Conservation (phyloP, 2,797 vertebrate genomes). For the Microcaecilia unicolor region DNA sequence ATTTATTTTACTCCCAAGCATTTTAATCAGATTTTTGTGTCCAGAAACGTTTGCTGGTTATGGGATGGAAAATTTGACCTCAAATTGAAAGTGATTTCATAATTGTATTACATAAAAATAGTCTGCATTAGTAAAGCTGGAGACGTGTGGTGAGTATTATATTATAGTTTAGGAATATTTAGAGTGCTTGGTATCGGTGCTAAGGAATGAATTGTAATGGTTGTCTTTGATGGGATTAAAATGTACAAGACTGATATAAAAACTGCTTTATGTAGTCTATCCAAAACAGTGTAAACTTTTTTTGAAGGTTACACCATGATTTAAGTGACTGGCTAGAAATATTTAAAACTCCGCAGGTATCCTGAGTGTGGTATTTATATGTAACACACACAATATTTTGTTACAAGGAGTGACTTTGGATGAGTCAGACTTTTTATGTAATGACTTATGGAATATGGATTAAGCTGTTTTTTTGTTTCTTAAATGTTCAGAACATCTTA, state of each 20-base stretch:
- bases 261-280: slow-evolving; percentile 3
- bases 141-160: too few species aligned
- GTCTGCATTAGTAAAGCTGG: too few species aligned
- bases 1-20: too few species aligned
- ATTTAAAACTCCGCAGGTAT: slow-evolving; percentile 8
- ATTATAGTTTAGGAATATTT: too few species aligned
- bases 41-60: too few species aligned
- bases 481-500: slow-evolving; percentile 45
- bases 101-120: too few species aligned
- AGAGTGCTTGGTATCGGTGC: slow-evolving; percentile 14
- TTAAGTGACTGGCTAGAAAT: slow-evolving; percentile 12
- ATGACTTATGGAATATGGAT: slow-evolving; percentile 47
- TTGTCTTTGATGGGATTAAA: slow-evolving; percentile 1
- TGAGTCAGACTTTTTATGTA: slow-evolving; percentile 45
- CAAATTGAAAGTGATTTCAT: too few species aligned
- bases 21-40: too few species aligned
- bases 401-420: slow-evolving; percentile 46
- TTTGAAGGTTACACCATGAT: slow-evolving; percentile 11
- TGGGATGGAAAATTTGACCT: too few species aligned
- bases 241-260: too few species aligned
- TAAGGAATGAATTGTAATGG: background rate
- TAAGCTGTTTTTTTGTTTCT: slow-evolving; percentile 49
- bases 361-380: slow-evolving; percentile 12
- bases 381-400: slow-evolving; percentile 49
- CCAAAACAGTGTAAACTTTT: slow-evolving; percentile 1